Percentiles rank a stretch among this genome's conserved stretches.
These are phyloP conservation scores for Pyrrhura leucotis DNA, from an alignment of 2,797 vertebrate genomes.

Conservation along the genomic window DNA sequence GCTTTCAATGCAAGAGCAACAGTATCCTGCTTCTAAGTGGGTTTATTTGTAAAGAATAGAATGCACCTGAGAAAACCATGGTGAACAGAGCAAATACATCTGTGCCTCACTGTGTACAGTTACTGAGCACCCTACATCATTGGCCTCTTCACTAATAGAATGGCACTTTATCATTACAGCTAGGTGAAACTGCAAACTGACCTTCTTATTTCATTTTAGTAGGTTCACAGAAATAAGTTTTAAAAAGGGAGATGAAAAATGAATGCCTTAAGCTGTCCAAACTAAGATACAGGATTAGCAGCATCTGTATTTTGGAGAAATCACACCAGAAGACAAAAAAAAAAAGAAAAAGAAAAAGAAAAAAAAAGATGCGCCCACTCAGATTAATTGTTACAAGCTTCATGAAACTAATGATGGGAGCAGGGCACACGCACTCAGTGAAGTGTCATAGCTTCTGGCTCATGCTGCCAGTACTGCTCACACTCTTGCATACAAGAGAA, in stretches of 20 bases:
- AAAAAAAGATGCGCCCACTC: background rate
- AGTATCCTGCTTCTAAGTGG: background rate
- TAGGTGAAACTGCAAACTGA: background rate
- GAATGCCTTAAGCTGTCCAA: background rate
- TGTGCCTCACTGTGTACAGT: accelerated
- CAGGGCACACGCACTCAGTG: background rate
- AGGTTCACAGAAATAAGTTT: background rate
- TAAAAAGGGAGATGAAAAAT: background rate
- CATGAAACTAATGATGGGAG: background rate
- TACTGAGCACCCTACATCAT: background rate
- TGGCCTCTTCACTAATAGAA: background rate
- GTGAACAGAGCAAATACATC: background rate
- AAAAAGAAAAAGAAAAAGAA: background rate
- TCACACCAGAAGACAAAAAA: background rate
- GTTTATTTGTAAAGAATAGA: background rate
- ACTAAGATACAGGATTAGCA: background rate
- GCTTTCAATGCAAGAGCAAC: background rate
- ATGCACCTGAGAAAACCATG: accelerated
- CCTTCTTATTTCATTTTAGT: background rate
- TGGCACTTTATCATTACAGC: background rate
- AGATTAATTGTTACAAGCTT: background rate
- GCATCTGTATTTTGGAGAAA: background rate
- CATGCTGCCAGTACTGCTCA: background rate
- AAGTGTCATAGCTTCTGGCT: background rate
- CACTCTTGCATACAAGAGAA: accelerated